Base-by-base conservation (phyloP, 1,140 invertebrate species). In the Drosophila truncata region DNA sequence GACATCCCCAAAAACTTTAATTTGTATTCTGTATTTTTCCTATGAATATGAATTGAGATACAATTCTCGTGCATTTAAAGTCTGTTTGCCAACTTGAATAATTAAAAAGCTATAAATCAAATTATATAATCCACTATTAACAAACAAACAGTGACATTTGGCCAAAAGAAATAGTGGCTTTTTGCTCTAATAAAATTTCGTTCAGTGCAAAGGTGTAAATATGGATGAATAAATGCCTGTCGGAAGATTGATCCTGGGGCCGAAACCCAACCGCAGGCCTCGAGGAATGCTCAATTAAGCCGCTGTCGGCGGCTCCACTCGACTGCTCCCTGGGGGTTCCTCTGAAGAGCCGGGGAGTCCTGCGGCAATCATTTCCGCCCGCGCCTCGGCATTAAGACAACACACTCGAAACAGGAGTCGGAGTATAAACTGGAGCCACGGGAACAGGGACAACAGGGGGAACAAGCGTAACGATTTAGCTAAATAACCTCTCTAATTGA, bases 401-500 rank as follows among this genome's bases (percentile, higher is more conserved):
- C 69, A 71, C 13, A 33, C 52, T 20, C 29, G 14, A 31, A 16
- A 31, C 50, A 54, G 31, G 13, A 35, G 50, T 31, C 10, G 18
- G 13, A 35, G 50, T 31, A 16, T 13, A 20, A 54, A 16, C 50
- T 6, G 31, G 31, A 35, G 52, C 20, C 20, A 23, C 20, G 2
- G 52, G 20, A 16, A n/a, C 31, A 18, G 25, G 44, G 50, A 76
- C 23, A 41, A 27, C 39, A 31, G 39, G 54, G 61, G 52, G 71
- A 87, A 88, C 84, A 87, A 73, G 84, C 78, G 60, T 85, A 88
- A 84, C 85, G 85, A 88, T 88, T 88, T 90, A 82, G 85, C 85
- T 85, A 81, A 90, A 90, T 90, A 90, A 79, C 70, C 85, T 85
- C 78, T 90, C 85, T 90, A 90, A 90, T 90, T 90, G 85, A 90